Base-by-base conservation (phyloP, 1,140 invertebrate species). In the Drosophila arizonae region DNA sequence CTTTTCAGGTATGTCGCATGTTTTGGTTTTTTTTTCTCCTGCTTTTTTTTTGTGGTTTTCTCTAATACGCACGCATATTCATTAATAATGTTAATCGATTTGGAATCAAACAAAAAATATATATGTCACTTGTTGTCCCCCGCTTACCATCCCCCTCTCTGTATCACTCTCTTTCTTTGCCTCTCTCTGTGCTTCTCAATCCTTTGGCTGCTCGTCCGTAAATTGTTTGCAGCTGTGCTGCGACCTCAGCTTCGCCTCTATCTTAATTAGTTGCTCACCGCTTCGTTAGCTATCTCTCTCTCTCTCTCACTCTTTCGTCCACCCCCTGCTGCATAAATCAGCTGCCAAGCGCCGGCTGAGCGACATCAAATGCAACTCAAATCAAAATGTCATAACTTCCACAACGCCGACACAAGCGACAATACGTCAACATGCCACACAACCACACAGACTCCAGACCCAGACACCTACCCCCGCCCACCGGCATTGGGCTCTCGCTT, bases 371-470 rank as follows among this genome's bases (percentile, higher is more conserved):
- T 87, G 84, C 60, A 71, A 71, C 76, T 82, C 72, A 88, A 87
- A 87, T 87, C 84, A 87, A 87, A 87, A 88, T 88, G 82, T 87
- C 82, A 87, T 87, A 87, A 87, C 78, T 87, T 72, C 60, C 60
- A 64, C 46, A n/a, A 57, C 6, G 76, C 70, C 69, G 65, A 88
- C 82, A 87, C 87, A 72, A 79, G 82, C 84, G 82, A 72, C 82
- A 87, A 87, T 87, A 88, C 82, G 82, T 87, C 82, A 87, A 79
- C 79, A 79, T 75, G 70, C 50, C 55, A n/a, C 26, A 17, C 17
- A n/a, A 21, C 30, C 4, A 17, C 33, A n/a, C 50, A 52, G 15
- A 3, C 30, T 17, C 45, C 54, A 52, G 15, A 3, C 30, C 13
- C 45, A 46, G 10, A 6, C 17, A 0, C 9, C 9, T n/a, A 0